Conservation (phyloP, 2,888 invertebrate genomes). For the Lithophane socia region DNA sequence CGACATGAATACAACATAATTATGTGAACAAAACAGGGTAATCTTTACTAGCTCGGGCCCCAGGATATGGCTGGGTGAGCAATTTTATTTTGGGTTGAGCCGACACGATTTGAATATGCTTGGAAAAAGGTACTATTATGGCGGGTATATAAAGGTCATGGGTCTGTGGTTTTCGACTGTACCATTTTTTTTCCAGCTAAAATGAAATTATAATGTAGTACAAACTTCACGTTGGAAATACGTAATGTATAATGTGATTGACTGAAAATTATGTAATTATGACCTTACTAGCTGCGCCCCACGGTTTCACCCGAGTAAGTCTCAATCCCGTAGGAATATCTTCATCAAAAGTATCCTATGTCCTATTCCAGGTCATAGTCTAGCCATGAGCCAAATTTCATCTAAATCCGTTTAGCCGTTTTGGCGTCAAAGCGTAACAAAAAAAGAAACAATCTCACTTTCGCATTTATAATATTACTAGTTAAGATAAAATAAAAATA, state of each 20-base stretch:
- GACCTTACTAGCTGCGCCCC: not conserved
- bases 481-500: not conserved
- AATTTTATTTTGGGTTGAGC: slow-evolving; percentile 47
- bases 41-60: slow-evolving; percentile 45
- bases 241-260: not conserved
- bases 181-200: not conserved
- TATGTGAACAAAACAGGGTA: slow-evolving; percentile 75
- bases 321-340: too few species aligned
- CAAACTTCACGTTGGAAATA: not conserved
- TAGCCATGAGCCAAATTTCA: too few species aligned
- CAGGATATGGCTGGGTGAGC: slow-evolving; percentile 53
- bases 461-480: too few species aligned
- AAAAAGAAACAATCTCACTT: too few species aligned
- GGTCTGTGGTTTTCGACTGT: slow-evolving; percentile 3
- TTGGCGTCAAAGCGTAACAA: too few species aligned
- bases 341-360: too few species aligned
- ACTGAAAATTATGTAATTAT: not conserved
- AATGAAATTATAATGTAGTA: not conserved
- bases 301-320: too few species aligned
- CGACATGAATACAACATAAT: slow-evolving; percentile 75
- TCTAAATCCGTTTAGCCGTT: too few species aligned
- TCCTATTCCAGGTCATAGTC: too few species aligned
- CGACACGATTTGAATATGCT: slow-evolving; percentile 43
- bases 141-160: not conserved
- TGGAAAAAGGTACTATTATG: slow-evolving; percentile 31